Base-by-base conservation (phyloP, 1,140 invertebrate genomes). In the Drosophila ambigua region DNA sequence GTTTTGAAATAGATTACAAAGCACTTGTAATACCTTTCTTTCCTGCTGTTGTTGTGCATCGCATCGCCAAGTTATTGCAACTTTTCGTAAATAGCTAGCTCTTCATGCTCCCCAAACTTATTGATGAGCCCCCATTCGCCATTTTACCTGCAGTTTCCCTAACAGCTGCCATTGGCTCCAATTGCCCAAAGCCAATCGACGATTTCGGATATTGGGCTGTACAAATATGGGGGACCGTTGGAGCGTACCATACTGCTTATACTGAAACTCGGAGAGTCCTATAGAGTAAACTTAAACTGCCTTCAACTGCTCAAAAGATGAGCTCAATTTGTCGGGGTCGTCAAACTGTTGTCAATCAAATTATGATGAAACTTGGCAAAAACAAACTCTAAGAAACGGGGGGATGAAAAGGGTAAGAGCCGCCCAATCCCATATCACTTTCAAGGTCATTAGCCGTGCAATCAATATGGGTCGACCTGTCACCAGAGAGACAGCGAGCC, bases 1-100 rank as follows among this genome's bases (percentile, higher is more conserved):
- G 51, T 87, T 87, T 76, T 82, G 63, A 88, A 88, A 87, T 88
- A 77, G 82, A 88, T 88, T 87, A 79, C 79, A 82, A 79, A 87
- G 82, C 83, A 82, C 66, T 88, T 87, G 78, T 71, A 64, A 74
- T 67, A 88, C 55, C 82, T 75, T 80, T 59, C n/a, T 49, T 67
- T 64, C 20, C 66, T 51, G 4, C 11, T 39, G 41, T 31, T 50
- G 66, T 63, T 72, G 44, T 65, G 55, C 73, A 79, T 61, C 63
- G 50, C 65, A 78, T 64, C 63, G 51, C 65, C 72, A 88, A 87
- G 82, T 88, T 87, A 87, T 82, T 88, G 82, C 79, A 82, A 88
- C 71, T 82, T 80, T 75, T 63, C 77, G 75, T 71, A 82, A 85
- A 78, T 82, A 81, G 51, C 46, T 82, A 81, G 51, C 46, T 28